Base-by-base conservation (phyloP, 2,888 invertebrate genomes). In the Sepiola atlantica region DNA sequence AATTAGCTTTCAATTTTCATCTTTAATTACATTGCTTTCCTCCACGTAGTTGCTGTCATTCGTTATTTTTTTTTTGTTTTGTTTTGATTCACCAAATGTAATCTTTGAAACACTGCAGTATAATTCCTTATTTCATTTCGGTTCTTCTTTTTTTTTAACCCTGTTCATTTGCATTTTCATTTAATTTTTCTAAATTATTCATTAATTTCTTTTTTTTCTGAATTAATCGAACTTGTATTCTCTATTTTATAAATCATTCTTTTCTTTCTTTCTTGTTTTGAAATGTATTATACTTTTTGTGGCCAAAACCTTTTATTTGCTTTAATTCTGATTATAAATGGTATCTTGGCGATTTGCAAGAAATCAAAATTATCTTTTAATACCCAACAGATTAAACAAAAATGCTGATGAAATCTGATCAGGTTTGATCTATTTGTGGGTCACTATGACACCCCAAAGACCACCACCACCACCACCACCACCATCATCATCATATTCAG, bases 141-240 rank as follows among this genome's bases (percentile, higher is more conserved):
- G n/a, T n/a, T 61, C 12, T 28, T 12, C 21, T 12, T 77, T 32
- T 20, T 6, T 77, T 77, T n/a, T n/a, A n/a, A 16, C n/a, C 77
- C 10, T 45, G 16, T n/a, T 16, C 77, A 77, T n/a, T n/a, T 77
- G n/a, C n/a, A n/a, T 77, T 77, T 77, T n/a, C 77, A 77, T 77
- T 77, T 77, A 77, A 77, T 77, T 77, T 45, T 77, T 77, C 77
- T 77, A 77, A 77, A 77, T 77, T 77, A 77, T 77, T 77, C 77
- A 77, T 77, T 77, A 77, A 77, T 77, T 77, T 77, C 61, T 28
- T 77, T 77, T 77, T 77, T 77, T 32, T 12, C 77, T 32, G 77
- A 77, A 77, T 77, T 77, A 77, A 77, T 77, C 32, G n/a, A 77
- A 77, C 77, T 77, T 77, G 77, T n/a, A n/a, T 77, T 77, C 16